phyloP scores from a whole-genome alignment of 2,888 invertebrate species.

The Liposcelis brunnea region DNA sequence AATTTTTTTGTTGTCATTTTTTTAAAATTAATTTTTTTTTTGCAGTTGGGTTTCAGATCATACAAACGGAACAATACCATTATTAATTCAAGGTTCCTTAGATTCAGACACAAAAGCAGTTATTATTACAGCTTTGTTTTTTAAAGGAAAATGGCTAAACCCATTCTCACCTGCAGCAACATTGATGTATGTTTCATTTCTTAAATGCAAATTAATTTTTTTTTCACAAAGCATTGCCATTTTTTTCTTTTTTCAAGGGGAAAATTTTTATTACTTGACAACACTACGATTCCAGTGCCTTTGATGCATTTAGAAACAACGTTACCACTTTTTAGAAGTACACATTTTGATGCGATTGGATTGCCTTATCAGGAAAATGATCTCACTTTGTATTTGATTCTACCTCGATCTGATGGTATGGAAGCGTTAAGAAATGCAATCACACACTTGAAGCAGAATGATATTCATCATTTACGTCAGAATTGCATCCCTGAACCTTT shows the following conservation, averaged over 20 bases:
- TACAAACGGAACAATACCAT: neutral
- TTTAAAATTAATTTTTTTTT: neutral
- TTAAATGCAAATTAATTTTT: neutral
- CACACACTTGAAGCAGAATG: neutral
- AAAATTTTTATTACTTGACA: neutral
- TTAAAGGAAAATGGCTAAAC: conserved; percentile 2
- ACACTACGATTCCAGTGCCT: neutral
- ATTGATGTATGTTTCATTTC: neutral
- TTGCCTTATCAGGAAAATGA: conserved; percentile 1
- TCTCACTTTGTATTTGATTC: conserved; percentile 2
- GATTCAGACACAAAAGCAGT: neutral
- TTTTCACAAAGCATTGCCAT: neutral
- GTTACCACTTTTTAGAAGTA: neutral
- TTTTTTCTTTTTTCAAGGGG: conserved; percentile 1
- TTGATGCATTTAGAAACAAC: neutral
- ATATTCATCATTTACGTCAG: neutral
- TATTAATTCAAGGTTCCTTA: neutral
- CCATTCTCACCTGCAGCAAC: neutral
- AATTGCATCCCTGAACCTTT: neutral
- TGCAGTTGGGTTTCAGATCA: conserved; percentile 3
- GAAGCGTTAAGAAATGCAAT: neutral
- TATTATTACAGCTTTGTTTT: neutral
- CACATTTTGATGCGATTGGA: neutral
- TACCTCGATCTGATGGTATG: neutral
- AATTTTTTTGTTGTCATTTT: neutral